Evolutionary conservation across 2,113 vertebrate species (phyloP).

Genomic region (Lycaon pictus): DNA sequence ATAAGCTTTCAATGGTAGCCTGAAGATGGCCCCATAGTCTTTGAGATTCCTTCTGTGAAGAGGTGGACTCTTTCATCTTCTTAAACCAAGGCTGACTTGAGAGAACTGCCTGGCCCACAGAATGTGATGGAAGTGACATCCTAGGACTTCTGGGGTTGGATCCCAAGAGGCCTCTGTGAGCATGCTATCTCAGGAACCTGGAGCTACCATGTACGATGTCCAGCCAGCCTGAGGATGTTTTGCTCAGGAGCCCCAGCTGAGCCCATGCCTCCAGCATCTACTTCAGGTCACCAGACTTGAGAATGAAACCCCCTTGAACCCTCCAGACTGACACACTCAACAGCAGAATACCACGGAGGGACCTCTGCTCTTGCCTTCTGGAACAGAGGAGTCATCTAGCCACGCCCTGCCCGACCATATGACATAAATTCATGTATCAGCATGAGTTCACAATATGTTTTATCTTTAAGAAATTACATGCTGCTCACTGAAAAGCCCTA

Average conservation of each 20-base stretch:
- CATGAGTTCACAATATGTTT: not conserved
- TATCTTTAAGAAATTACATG: not conserved
- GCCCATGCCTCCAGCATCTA: not conserved
- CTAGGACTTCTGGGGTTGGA: not conserved
- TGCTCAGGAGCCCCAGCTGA: not conserved
- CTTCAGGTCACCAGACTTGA: not conserved
- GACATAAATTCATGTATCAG: not conserved
- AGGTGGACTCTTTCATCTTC: not conserved
- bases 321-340: not conserved
- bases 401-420: not conserved
- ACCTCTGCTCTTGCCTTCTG: not conserved
- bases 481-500: not conserved
- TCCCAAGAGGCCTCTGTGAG: not conserved
- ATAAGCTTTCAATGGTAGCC: not conserved
- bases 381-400: not conserved
- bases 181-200: not conserved
- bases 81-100: not conserved
- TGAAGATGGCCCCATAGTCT: not conserved
- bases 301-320: not conserved
- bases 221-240: not conserved
- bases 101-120: not conserved
- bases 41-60: not conserved
- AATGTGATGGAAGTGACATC: not conserved
- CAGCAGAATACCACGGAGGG: not conserved
- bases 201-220: not conserved